Conservation (phyloP, 2,797 vertebrate species). For the Otolemur crassicaudatus region DNA sequence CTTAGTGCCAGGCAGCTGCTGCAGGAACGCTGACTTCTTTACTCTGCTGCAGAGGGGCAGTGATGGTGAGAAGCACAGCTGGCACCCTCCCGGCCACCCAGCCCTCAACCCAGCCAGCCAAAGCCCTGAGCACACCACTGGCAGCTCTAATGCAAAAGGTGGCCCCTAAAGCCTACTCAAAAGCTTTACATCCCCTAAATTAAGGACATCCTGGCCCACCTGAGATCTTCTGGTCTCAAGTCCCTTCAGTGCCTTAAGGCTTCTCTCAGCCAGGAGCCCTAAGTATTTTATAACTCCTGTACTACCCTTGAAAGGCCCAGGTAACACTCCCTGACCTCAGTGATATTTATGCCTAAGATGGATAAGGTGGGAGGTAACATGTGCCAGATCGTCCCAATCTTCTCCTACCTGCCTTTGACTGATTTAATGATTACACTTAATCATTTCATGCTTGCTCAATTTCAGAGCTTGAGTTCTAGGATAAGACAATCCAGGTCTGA, state of each 20-base stretch:
- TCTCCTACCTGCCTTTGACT: neutral
- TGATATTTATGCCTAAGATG: neutral
- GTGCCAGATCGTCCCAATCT: neutral
- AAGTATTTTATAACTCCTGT: neutral
- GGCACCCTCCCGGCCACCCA: too few species aligned
- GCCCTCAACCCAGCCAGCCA: neutral
- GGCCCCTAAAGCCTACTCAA: neutral
- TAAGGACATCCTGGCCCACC: neutral
- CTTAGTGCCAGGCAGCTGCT: neutral
- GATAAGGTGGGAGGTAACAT: neutral
- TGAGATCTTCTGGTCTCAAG: neutral
- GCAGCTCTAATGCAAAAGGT: neutral
- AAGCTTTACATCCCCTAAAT: neutral
- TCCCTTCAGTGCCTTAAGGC: neutral
- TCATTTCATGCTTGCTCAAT: neutral
- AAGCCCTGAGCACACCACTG: neutral
- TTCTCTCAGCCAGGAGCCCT: neutral
- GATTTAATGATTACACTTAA: constrained; percentile 6
- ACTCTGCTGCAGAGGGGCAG: neutral
- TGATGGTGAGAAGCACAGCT: neutral
- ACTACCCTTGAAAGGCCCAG: neutral
- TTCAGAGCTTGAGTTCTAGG: constrained; percentile 12
- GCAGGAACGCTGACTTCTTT: neutral
- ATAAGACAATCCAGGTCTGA: neutral
- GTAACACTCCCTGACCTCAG: neutral